Evolutionary conservation across 2,888 invertebrate genomes (phyloP), one percentile per base, ranked within the genome.

Genomic region (Calameuta filiformis): DNA sequence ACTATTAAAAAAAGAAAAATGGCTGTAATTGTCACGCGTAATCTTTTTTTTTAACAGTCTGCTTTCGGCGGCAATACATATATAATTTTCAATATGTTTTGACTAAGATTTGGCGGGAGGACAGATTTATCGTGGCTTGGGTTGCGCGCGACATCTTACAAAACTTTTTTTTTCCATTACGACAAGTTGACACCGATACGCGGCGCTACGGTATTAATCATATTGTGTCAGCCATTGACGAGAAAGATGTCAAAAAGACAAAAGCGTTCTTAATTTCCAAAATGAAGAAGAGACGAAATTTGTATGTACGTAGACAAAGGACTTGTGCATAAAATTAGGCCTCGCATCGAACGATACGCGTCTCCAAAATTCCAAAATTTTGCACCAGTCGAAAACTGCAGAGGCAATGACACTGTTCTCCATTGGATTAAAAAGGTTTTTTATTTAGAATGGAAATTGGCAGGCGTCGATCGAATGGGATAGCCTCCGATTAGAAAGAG

Each of bases 111-210:
- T 71, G 71, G 71, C 71, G 71, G 71, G 71, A 71, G 12, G 71
- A 31, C 12, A 23, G 23, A 56, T 56, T 23, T 23, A 34, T 71
- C 12, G 12, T 31, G 71, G 71, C 71, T 71, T 71, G 71, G 71
- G 71, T 71, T 34, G 71, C 71, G 71, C 71, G 71, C 71, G 71
- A 71, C 71, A 71, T 71, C 71, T 71, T 23, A 12, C 71, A 31
- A 71, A 71, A 31, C 33, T 30, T 69, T 30, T 71, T 56, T 40
- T 40, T 15, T 9, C 2, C 15, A 1, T 56, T 15, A 23, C 15
- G 9, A 56, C 56, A 56, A 56, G 56, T 56, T 56, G 56, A 56
- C 56, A 56, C 56, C 56, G 56, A 56, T 56, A 56, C 23, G 56
- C 56, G 56, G 56, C 56, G 56, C 56, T 56, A 56, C 56, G 23